These are phyloP conservation scores for Sinocyclocheilus grahami DNA, from an alignment of 2,113 vertebrate genomes.

Conservation along the genomic window DNA sequence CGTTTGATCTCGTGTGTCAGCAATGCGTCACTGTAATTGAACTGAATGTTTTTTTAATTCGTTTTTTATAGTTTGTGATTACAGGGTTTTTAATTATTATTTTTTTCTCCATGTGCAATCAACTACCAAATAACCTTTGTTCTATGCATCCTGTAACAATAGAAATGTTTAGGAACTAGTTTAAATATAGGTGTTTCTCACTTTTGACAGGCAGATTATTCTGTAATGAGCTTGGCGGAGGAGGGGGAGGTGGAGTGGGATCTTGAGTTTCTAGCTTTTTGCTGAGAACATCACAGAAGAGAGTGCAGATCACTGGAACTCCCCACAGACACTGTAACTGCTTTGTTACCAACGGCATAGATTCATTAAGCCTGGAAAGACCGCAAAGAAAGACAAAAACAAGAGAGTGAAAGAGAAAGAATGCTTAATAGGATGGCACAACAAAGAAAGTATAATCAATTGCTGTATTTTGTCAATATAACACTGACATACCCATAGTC, in stretches of 20 bases:
- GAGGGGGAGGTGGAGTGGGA: too few relatives aligned
- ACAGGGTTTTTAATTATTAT: background rate
- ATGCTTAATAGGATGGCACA: background rate
- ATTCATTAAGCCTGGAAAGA: conserved; percentile 87
- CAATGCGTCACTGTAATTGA: background rate
- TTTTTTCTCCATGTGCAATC: background rate
- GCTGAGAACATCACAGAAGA: too few relatives aligned
- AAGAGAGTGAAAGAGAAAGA: too few relatives aligned
- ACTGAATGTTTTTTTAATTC: background rate
- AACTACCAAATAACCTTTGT: background rate
- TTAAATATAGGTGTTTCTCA: conserved; percentile 63
- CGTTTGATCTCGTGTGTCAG: too few relatives aligned
- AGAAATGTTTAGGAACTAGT: background rate
- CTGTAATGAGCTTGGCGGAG: too few relatives aligned
- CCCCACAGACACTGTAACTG: too few relatives aligned
- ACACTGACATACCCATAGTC: conserved; percentile 87
- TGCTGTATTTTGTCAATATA: background rate
- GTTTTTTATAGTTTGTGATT: background rate
- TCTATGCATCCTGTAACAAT: background rate
- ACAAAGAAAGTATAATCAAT: background rate
- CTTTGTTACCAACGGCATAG: conserved; percentile 95
- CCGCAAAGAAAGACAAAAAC: conserved; percentile 20
- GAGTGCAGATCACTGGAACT: too few relatives aligned
- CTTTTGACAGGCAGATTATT: too few relatives aligned
- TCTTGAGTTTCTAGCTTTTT: too few relatives aligned